phyloP scores from a whole-genome alignment of 2,888 invertebrate species.

The Drosophila prostipennis region DNA sequence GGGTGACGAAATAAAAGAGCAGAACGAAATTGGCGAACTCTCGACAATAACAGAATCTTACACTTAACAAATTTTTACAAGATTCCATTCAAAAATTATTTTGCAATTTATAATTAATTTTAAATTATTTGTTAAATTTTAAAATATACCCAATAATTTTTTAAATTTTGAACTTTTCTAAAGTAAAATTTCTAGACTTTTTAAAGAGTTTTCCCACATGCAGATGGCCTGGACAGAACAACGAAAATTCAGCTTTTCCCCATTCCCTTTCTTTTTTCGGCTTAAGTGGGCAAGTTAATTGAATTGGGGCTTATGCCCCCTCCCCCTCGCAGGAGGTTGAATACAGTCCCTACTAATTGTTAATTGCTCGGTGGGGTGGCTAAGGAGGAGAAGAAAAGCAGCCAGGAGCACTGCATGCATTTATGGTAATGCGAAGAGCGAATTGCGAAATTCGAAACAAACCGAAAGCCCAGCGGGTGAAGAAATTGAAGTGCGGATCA shows the following conservation, averaged over 20 bases:
- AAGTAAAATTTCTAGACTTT: background rate
- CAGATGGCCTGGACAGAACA: conserved; percentile 6
- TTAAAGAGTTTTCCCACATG: background rate
- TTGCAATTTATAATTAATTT: no score
- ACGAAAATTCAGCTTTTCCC: conserved; percentile 7
- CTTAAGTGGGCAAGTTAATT: conserved; percentile 53
- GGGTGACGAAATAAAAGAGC: conserved; percentile 20
- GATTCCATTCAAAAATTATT: no score
- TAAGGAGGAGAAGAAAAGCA: background rate
- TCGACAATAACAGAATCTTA: background rate
- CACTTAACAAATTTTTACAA: conserved; percentile 6
- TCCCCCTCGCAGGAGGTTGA: no score
- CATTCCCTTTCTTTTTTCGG: conserved; percentile 18
- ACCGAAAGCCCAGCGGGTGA: conserved; percentile 27
- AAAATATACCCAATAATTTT: no score
- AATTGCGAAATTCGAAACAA: conserved; percentile 9
- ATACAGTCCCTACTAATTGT: conserved; percentile 47
- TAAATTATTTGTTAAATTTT: no score
- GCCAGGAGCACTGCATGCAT: conserved; percentile 38
- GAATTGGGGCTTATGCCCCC: conserved; percentile 45
- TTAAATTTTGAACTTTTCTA: background rate
- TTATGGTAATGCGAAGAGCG: conserved; percentile 41
- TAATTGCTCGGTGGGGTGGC: conserved; percentile 32
- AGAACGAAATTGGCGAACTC: conserved; percentile 28
- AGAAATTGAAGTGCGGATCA: conserved; percentile 32